Evolutionary conservation across 2,888 invertebrate species (phyloP), one percentile per base, ranked within the genome.

Genomic region (Hylaea fasciaria): DNA sequence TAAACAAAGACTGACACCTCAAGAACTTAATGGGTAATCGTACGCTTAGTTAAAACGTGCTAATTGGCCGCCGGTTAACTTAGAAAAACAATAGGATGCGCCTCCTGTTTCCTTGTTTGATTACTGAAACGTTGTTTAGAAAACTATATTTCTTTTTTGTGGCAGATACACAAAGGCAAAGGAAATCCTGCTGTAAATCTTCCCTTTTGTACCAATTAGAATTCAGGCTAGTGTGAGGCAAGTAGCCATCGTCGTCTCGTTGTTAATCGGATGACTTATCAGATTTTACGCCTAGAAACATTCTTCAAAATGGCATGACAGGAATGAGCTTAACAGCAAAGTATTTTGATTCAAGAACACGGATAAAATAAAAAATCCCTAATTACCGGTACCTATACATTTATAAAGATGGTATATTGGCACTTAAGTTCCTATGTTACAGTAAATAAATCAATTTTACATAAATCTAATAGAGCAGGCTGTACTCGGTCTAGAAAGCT

Each of bases 401-500:
- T 5, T 22, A 5, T 32, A 2, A 32, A 7, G 10, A 7, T 32
- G n/a, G n/a, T 32, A 4, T 32, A 5, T 22, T 32, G 10, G 32
- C 32, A 32, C 32, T 10, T 32, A 32, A 22, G 22, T 32, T 10
- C 9, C 32, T 32, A 10, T 32, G 32, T 32, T 32, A 8, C 10
- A 32, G 32, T 32, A 7, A 32, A 32, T 3, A 32, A 32, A 7
- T 32, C 9, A 2, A 32, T 7, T 32, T 32, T 64, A 63, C 49
- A 54, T 63, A 70, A 66, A 52, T 45, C 40, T 51, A 63, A 68
- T 48, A 57, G 47, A 51, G 43, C 48, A 44, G 61, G 62, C 56
- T 60, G 64, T 32, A 53, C 52, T 56, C 52, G 41, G 39, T 60
- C 61, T 69, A 75, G 71, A 74, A 73, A 71, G 73, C 67, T 67